These are phyloP conservation scores for Theonella swinhoei DNA, from an alignment of 37 sponge, comb jelly and placozoan genomes.

Conservation along the genomic window DNA sequence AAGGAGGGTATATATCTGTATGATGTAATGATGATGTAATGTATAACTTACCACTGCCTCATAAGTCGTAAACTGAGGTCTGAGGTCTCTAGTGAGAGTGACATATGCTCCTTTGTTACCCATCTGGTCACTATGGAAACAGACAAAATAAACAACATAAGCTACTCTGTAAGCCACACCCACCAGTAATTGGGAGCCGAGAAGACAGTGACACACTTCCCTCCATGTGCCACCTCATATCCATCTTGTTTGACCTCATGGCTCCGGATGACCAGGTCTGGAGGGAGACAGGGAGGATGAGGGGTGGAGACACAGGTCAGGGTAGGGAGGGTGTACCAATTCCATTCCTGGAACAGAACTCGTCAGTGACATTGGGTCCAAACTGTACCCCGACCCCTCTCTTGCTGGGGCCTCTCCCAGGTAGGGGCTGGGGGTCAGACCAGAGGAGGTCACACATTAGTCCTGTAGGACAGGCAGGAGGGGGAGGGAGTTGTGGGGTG, in stretches of 20 bases:
- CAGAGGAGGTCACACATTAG: slow-evolving; percentile 98
- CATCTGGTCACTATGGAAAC: slow-evolving; percentile 86
- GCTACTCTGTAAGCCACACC: background rate
- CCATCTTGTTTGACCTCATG: slow-evolving; percentile 98
- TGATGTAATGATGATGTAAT: background rate
- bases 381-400: slow-evolving; percentile 97
- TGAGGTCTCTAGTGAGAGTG: slow-evolving; percentile 75
- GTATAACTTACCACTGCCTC: slow-evolving; percentile 91
- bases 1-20: background rate
- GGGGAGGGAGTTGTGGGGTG: background rate
- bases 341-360: slow-evolving; percentile 75
- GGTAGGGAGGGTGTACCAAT: slow-evolving; percentile 48
- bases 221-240: slow-evolving; percentile 93
- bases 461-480: slow-evolving; percentile 41
- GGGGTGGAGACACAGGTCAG: background rate
- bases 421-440: slow-evolving; percentile 91
- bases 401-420: slow-evolving; percentile 88
- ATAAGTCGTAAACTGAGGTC: slow-evolving; percentile 87
- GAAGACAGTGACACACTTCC: slow-evolving; percentile 98
- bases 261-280: slow-evolving; percentile 87
- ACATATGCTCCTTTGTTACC: slow-evolving; percentile 99
- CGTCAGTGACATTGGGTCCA: slow-evolving; percentile 93
- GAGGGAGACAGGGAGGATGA: background rate
- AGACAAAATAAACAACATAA: background rate
- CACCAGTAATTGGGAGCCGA: slow-evolving; percentile 99